These are phyloP conservation scores for Ceratotherium simum DNA, from an alignment of 2,113 vertebrate genomes.

Conservation along the genomic window DNA sequence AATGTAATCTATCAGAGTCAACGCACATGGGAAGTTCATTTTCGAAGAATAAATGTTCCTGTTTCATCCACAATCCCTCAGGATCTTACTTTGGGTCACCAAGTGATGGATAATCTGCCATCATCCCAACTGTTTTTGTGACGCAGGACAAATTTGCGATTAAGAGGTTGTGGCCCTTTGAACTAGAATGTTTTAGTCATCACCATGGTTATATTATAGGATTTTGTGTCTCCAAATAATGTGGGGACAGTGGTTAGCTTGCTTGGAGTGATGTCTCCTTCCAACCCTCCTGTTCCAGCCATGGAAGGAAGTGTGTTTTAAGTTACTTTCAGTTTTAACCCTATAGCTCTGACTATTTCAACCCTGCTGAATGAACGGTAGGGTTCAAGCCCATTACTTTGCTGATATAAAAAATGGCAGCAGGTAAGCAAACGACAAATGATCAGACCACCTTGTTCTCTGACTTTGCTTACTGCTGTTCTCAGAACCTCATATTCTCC, in stretches of 20 bases:
- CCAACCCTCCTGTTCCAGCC: not conserved
- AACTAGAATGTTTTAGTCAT: not conserved
- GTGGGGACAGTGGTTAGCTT: not conserved
- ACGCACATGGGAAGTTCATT: constrained; percentile 66
- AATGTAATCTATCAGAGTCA: constrained; percentile 67
- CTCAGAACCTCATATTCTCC: not conserved
- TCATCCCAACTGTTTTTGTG: not conserved
- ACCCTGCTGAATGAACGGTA: not conserved
- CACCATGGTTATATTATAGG: not conserved
- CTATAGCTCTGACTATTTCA: not conserved
- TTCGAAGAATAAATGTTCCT: constrained; percentile 72
- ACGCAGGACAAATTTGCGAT: constrained; percentile 30
- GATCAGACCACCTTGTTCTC: not conserved
- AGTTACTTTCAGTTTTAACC: constrained; percentile 21
- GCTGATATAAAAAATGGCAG: not conserved
- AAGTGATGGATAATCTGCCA: not conserved
- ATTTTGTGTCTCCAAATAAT: not conserved
- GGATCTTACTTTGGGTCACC: constrained; percentile 43
- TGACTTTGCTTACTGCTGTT: constrained; percentile 36
- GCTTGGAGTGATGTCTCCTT: not conserved
- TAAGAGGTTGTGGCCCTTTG: constrained; percentile 28
- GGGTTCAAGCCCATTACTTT: not conserved
- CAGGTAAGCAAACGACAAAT: not conserved
- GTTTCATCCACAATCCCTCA: not conserved
- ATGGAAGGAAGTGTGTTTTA: not conserved